Conservation (phyloP, 2,113 vertebrate genomes). For the Chaetorhynchus papuensis region DNA sequence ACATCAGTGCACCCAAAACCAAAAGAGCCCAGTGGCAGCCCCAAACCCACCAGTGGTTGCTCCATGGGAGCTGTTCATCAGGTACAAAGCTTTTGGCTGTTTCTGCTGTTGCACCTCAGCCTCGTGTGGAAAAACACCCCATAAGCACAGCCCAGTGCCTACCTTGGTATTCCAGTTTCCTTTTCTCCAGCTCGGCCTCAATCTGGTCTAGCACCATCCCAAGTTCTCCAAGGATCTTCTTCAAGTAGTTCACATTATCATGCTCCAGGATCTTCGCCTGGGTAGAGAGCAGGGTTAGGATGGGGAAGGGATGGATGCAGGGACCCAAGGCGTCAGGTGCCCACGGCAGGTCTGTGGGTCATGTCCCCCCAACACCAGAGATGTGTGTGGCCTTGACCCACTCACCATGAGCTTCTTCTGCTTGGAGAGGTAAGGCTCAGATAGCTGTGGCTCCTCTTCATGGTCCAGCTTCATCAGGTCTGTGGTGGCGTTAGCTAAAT, state of each 20-base stretch:
- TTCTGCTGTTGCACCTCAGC: background rate
- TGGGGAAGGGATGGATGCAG: background rate
- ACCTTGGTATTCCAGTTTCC: constrained; percentile 96
- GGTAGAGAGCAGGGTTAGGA: background rate
- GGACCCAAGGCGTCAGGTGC: background rate
- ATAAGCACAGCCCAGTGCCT: background rate
- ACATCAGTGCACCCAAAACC: background rate
- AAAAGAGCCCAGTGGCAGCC: background rate
- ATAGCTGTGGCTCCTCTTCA: constrained; percentile 91
- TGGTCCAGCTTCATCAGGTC: constrained; percentile 97
- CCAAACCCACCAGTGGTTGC: fast-evolving
- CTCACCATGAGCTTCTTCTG: constrained; percentile 99
- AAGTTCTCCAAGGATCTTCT: constrained; percentile 94
- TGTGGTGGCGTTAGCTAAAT: constrained; percentile 88
- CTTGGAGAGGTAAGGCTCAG: constrained; percentile 98
- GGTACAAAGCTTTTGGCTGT: background rate
- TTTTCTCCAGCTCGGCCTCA: constrained; percentile 94
- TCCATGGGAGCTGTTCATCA: background rate
- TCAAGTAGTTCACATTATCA: constrained; percentile 94
- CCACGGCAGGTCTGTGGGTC: background rate
- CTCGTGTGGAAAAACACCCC: background rate
- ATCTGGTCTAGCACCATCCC: constrained; percentile 96
- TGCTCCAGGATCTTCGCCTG: constrained; percentile 98
- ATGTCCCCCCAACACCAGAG: background rate
- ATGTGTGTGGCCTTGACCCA: background rate